Evolutionary conservation across 2,113 vertebrate genomes (phyloP).

Genomic region (Planiliza haematocheilus): DNA sequence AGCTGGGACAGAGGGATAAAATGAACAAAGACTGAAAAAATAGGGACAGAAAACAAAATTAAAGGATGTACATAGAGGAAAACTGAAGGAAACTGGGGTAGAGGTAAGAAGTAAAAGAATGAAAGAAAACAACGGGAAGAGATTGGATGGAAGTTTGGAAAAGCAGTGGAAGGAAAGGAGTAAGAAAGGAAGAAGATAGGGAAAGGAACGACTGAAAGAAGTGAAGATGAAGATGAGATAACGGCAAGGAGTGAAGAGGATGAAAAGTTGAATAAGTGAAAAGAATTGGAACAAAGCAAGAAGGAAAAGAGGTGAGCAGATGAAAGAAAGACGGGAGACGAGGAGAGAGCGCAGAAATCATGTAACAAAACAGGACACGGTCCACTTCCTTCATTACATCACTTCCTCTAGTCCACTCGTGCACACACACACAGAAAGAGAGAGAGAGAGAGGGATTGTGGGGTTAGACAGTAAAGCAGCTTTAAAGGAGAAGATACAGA

Average conservation of each 20-base stretch:
- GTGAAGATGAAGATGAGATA: not conserved
- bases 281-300: not conserved
- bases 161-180: not conserved
- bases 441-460: constrained; percentile 37
- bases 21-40: not conserved
- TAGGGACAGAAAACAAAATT: too few species aligned
- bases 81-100: not conserved
- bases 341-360: not conserved
- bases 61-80: too few species aligned
- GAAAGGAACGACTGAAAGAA: not conserved
- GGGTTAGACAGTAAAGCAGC: constrained; percentile 63
- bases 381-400: constrained; percentile 66
- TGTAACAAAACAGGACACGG: constrained; percentile 58
- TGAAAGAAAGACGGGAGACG: not conserved
- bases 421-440: constrained; percentile 13
- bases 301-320: not conserved
- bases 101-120: too few species aligned
- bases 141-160: not conserved
- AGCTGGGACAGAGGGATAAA: too few species aligned
- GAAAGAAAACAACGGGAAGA: not conserved
- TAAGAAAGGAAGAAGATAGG: not conserved
- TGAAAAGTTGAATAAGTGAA: not conserved
- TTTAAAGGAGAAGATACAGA: constrained; percentile 61
- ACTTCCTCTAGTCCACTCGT: constrained; percentile 52
- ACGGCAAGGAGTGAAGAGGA: too few species aligned